Conservation (phyloP, 1,140 invertebrate species). For the Caenorhabditis latens region DNA sequence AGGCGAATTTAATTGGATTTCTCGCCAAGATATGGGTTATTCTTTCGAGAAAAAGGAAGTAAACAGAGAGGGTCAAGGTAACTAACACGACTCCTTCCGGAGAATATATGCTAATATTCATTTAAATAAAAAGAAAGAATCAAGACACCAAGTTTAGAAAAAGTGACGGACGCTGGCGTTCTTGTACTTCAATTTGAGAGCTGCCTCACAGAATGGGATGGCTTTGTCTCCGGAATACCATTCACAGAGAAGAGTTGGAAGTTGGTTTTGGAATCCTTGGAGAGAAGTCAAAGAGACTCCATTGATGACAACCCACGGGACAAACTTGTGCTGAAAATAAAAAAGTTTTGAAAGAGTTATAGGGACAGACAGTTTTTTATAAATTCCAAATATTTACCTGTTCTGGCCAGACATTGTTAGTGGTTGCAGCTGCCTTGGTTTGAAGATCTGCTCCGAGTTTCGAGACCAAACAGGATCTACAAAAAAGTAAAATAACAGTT, state of each 20-base stretch:
- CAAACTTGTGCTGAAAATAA: conserved; percentile 53
- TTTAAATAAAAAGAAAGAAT: background rate
- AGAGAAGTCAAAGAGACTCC: conserved; percentile 54
- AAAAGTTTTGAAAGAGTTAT: background rate
- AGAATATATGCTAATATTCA: conserved; percentile 30
- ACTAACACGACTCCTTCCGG: conserved; percentile 4
- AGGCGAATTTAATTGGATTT: conserved; percentile 46
- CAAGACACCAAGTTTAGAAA: background rate
- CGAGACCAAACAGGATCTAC: conserved; percentile 58
- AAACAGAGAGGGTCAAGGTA: conserved; percentile 42
- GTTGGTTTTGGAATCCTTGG: conserved; percentile 46
- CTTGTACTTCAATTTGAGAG: conserved; percentile 48
- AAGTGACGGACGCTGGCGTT: conserved; percentile 24
- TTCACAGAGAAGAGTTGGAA: conserved; percentile 61
- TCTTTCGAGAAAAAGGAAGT: conserved; percentile 9
- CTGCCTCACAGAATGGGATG: conserved; percentile 59
- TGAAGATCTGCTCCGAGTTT: conserved; percentile 44
- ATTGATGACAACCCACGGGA: conserved; percentile 63
- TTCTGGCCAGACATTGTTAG: conserved; percentile 62
- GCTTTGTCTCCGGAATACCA: conserved; percentile 64
- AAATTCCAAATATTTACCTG: background rate
- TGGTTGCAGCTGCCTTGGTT: conserved; percentile 53
- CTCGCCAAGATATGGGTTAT: conserved; percentile 34
- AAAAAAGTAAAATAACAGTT: background rate
- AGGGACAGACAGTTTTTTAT: too few relatives aligned